phyloP scores from a whole-genome alignment of 2,888 invertebrate genomes.

The Lymantria monacha region DNA sequence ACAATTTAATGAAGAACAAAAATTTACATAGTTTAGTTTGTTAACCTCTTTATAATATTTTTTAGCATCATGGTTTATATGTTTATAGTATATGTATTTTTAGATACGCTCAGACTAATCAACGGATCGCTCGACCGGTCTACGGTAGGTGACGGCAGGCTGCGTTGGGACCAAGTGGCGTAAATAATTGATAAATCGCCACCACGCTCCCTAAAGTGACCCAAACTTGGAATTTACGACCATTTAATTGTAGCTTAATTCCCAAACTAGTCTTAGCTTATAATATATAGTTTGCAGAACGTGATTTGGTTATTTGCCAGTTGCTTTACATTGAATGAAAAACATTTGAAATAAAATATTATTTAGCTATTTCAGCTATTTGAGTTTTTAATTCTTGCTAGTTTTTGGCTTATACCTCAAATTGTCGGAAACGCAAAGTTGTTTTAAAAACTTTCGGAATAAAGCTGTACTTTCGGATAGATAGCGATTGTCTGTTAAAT shows the following conservation, averaged over 20 bases:
- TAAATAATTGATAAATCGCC: constrained; percentile 83
- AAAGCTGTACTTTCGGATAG: too few species aligned
- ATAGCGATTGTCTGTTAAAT: too few species aligned
- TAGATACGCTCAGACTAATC: constrained; percentile 30
- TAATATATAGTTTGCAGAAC: constrained; percentile 63
- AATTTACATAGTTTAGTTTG: too few species aligned
- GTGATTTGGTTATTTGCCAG: constrained; percentile 25
- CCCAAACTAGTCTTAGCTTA: constrained; percentile 68
- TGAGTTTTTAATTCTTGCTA: too few species aligned
- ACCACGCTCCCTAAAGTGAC: constrained; percentile 73
- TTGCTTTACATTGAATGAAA: not conserved
- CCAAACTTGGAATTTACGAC: constrained; percentile 76
- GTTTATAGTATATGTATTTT: not conserved
- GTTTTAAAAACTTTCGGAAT: too few species aligned
- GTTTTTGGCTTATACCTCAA: too few species aligned
- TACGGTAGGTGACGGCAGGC: constrained; percentile 55
- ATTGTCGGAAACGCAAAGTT: too few species aligned
- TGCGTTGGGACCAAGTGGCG: constrained; percentile 67
- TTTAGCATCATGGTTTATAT: too few species aligned
- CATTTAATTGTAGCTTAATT: constrained; percentile 81
- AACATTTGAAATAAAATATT: not conserved
- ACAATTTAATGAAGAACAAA: too few species aligned
- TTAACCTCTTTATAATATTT: too few species aligned
- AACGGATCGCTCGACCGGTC: constrained; percentile 45
- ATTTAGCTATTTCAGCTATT: constrained; percentile 10